phyloP scores from a whole-genome alignment of 2,113 vertebrate species.

The Odobenus rosmarus region DNA sequence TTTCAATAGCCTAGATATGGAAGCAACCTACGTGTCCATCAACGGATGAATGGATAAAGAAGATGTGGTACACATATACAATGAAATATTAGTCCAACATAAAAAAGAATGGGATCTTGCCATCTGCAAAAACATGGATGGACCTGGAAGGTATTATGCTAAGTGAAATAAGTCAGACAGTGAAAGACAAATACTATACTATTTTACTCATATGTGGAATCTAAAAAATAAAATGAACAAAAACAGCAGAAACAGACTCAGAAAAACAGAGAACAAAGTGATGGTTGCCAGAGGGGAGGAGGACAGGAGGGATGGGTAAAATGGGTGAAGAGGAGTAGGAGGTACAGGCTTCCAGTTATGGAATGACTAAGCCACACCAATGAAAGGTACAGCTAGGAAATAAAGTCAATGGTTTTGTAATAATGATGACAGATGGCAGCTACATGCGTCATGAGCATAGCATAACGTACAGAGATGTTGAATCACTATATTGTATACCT shows the following conservation, averaged over 20 bases:
- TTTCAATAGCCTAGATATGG: not conserved
- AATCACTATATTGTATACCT: not conserved
- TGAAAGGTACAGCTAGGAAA: not conserved
- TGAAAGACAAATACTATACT: not conserved
- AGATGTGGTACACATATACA: not conserved
- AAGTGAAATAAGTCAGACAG: not conserved
- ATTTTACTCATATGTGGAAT: not conserved
- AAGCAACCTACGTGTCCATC: not conserved
- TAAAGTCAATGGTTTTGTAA: not conserved
- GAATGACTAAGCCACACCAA: not conserved
- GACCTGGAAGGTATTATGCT: not conserved
- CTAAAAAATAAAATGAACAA: not conserved
- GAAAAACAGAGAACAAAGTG: not conserved
- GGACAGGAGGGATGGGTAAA: not conserved
- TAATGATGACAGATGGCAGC: not conserved
- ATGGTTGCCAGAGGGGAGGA: not conserved
- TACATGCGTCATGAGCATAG: not conserved
- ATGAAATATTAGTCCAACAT: not conserved
- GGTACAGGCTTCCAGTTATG: not conserved
- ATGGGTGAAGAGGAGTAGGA: not conserved
- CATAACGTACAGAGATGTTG: not conserved
- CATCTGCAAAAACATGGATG: not conserved
- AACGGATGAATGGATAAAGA: not conserved
- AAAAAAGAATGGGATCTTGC: not conserved
- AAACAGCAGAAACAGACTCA: not conserved